A percentile compares a stretch with the other conserved stretches of the same genome.
Evolutionary conservation across 2,797 vertebrate species (phyloP).

Genomic region (Emydoidea blandingii): DNA sequence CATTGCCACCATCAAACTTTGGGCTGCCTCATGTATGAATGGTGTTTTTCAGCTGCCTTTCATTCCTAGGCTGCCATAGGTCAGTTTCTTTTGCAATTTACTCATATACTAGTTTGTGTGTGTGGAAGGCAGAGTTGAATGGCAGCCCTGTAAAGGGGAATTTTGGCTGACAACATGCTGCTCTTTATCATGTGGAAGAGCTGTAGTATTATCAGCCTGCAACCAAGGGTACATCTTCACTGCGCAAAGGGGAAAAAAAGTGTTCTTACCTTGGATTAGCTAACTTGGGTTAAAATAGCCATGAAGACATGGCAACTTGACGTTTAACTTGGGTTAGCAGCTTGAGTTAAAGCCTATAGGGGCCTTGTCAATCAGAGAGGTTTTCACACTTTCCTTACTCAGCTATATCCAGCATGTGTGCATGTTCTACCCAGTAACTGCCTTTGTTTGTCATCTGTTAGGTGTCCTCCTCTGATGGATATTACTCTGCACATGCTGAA

Average conservation of each 20-base stretch:
- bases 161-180: neutral
- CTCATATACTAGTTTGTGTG: neutral
- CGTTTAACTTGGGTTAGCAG: neutral
- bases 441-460: conserved; percentile 63
- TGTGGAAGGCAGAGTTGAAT: neutral
- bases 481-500: conserved; percentile 97
- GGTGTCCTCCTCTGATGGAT: conserved; percentile 96
- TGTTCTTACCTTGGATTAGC: neutral
- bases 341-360: neutral
- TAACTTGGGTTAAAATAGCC: neutral
- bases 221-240: neutral
- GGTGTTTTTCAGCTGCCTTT: neutral
- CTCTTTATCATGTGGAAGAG: neutral
- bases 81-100: neutral
- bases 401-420: neutral
- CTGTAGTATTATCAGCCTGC: neutral
- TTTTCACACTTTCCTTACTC: neutral
- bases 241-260: neutral
- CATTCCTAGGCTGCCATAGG: neutral
- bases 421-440: neutral
- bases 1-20: neutral
- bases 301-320: neutral
- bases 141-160: neutral
- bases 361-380: neutral
- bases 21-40: accelerated